Evolutionary conservation across 1,140 invertebrate genomes (phyloP).

Genomic region (Brachionus calyciflorus): DNA sequence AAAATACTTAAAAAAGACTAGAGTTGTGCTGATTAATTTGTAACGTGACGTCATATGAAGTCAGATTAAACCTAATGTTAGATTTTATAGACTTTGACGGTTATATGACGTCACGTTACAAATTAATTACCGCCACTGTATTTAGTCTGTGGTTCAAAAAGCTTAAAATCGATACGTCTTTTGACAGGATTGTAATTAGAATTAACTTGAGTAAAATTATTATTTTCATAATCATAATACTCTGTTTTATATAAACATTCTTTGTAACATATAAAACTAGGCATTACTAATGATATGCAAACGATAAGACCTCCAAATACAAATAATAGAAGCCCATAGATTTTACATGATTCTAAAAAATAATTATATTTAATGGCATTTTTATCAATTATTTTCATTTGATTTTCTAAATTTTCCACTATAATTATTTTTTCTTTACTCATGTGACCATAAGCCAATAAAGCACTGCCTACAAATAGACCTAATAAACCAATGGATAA

Average conservation of each 20-base stretch:
- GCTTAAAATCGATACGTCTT: slow-evolving; percentile 21
- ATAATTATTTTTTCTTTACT: not conserved
- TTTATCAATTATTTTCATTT: slow-evolving; percentile 22
- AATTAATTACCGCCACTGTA: too few relatives aligned
- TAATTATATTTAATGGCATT: not conserved
- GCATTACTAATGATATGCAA: slow-evolving; percentile 12
- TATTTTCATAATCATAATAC: not conserved
- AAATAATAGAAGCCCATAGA: slow-evolving; percentile 12
- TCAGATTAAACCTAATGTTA: too few relatives aligned
- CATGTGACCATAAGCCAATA: not conserved
- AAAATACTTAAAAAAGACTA: too few relatives aligned
- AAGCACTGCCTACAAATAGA: not conserved
- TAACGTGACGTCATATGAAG: too few relatives aligned
- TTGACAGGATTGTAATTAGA: not conserved
- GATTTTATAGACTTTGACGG: too few relatives aligned
- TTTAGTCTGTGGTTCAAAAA: slow-evolving; percentile 17
- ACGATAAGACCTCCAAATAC: not conserved
- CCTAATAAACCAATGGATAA: not conserved
- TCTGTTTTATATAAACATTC: slow-evolving; percentile 1
- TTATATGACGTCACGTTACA: too few relatives aligned
- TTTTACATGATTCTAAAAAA: slow-evolving; percentile 13
- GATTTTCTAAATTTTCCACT: not conserved
- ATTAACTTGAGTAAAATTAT: not conserved
- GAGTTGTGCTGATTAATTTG: too few relatives aligned
- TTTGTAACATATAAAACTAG: slow-evolving; percentile 28